A percentile compares a stretch with the other conserved stretches of the same genome.
Conservation (phyloP, 2,888 invertebrate species). For the Encarsia formosa region DNA sequence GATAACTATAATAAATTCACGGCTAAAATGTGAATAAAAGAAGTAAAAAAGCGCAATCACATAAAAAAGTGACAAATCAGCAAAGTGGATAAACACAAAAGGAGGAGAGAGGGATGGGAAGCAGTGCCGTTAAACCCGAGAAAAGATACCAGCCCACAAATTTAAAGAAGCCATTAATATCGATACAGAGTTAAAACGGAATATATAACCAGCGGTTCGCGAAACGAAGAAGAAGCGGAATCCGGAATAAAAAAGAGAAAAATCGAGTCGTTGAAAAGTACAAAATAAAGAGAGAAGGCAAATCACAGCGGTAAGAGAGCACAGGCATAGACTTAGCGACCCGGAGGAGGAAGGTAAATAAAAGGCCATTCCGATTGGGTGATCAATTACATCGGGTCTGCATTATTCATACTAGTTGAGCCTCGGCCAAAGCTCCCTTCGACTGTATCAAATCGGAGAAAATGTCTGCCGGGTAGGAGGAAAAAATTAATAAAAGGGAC, state of each 20-base stretch:
- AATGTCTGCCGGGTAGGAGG: too few species aligned
- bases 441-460: too few species aligned
- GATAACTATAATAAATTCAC: too few species aligned
- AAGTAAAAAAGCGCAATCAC: conserved; percentile 3
- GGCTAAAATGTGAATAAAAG: not conserved
- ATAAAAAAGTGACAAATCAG: conserved; percentile 14
- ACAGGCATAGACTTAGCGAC: too few species aligned
- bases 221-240: conserved; percentile 3
- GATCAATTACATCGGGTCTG: conserved; percentile 50
- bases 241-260: not conserved
- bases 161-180: conserved; percentile 26
- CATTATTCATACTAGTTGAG: conserved; percentile 50
- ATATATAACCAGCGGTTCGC: conserved; percentile 14
- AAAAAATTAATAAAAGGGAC: too few species aligned
- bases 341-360: conserved; percentile 51
- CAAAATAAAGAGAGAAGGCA: not conserved
- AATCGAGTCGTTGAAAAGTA: not conserved
- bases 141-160: too few species aligned
- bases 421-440: conserved; percentile 37
- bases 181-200: conserved; percentile 21
- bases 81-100: conserved; percentile 13
- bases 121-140: too few species aligned
- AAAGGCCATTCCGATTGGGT: conserved; percentile 52
- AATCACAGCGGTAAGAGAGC: conserved; percentile 4
- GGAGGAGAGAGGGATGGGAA: conserved; percentile 11